These are phyloP conservation scores for Clinocottus analis DNA, from an alignment of 2,113 vertebrate genomes.

Conservation along the genomic window DNA sequence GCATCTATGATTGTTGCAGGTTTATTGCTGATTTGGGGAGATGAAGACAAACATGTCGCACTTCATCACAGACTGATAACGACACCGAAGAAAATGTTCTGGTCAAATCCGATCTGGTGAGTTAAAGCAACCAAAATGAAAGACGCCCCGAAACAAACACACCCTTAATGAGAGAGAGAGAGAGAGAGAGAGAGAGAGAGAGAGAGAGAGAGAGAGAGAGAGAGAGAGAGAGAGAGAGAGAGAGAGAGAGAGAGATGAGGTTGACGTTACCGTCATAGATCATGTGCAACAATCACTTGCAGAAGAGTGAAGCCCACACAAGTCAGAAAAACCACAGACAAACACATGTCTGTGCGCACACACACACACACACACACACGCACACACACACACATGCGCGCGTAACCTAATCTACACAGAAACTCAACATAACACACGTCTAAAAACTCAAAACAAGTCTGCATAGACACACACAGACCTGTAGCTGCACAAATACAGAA, in stretches of 20 bases:
- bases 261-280: conserved; percentile 43
- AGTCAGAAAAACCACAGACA: conserved; percentile 58
- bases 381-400: conserved; percentile 26
- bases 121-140: conserved; percentile 45
- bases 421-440: not conserved
- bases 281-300: conserved; percentile 61
- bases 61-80: conserved; percentile 1
- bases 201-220: no score
- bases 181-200: conserved; percentile 6
- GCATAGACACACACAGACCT: conserved; percentile 2
- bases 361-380: conserved; percentile 4
- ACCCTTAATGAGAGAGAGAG: conserved; percentile 1
- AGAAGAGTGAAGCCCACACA: conserved; percentile 63
- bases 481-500: no score
- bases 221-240: not conserved
- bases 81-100: conserved; percentile 9
- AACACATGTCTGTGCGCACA: conserved; percentile 52
- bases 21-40: not conserved
- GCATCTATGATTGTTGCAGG: not conserved
- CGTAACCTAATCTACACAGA: conserved; percentile 40
- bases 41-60: not conserved
- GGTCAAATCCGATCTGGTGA: not conserved
- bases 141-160: conserved; percentile 25
- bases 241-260: not conserved
- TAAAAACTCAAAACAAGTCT: conserved; percentile 2